phyloP scores from a whole-genome alignment of 2,113 vertebrate species.

The Sturnus vulgaris region DNA sequence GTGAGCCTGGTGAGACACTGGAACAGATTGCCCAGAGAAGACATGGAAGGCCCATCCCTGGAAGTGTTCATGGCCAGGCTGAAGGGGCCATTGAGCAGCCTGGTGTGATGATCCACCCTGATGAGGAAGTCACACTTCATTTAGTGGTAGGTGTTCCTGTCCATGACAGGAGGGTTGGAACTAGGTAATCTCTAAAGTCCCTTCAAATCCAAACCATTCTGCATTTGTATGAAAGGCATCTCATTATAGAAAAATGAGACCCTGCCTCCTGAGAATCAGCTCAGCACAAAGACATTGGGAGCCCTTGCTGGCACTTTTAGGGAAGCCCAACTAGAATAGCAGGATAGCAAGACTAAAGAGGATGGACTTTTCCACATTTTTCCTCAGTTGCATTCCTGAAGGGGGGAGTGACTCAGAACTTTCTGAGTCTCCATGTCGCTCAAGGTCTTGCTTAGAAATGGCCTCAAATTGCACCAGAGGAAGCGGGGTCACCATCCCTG shows the following conservation, averaged over 20 bases:
- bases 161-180: background rate
- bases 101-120: background rate
- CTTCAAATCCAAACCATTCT: background rate
- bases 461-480: background rate
- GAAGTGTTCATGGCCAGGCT: background rate
- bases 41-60: background rate
- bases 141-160: background rate
- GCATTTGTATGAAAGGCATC: background rate
- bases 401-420: background rate
- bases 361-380: background rate
- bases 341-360: background rate
- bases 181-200: background rate
- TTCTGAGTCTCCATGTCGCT: background rate
- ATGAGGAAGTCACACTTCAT: background rate
- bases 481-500: background rate
- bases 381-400: background rate
- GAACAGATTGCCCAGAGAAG: background rate
- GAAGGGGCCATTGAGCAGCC: background rate
- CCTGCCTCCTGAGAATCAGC: background rate
- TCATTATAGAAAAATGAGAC: background rate
- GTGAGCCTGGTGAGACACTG: background rate
- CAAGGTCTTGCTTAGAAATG: background rate
- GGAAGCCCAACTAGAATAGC: background rate
- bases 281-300: background rate
- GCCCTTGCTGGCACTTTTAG: background rate